A percentile compares a stretch with the other conserved stretches of the same genome.
Conservation (phyloP, 2,888 invertebrate species). For the Clunio marinus region DNA sequence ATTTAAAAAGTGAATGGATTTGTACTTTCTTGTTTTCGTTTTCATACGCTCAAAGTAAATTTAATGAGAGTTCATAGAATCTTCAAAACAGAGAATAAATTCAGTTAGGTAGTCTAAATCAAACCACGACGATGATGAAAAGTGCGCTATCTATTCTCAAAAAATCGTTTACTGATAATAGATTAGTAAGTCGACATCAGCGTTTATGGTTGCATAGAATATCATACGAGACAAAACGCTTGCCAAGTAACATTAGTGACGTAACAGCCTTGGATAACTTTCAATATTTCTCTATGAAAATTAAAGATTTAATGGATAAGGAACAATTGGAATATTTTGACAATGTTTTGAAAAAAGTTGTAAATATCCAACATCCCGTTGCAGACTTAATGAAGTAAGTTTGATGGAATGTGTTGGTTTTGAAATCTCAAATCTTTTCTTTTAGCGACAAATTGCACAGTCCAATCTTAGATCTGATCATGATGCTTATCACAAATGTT, state of each 20-base stretch:
- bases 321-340: conserved; percentile 5
- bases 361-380: background rate
- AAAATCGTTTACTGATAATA: no score
- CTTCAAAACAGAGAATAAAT: no score
- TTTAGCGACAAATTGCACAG: background rate
- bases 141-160: no score
- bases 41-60: background rate
- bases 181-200: no score
- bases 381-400: background rate
- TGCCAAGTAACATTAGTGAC: background rate
- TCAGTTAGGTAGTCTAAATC: no score
- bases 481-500: background rate
- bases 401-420: background rate
- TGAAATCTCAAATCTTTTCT: background rate
- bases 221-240: no score
- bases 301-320: background rate
- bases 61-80: no score
- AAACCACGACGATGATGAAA: no score
- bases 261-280: background rate
- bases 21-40: background rate
- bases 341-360: background rate
- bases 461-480: background rate
- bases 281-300: background rate
- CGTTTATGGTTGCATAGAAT: no score
- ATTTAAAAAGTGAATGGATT: no score